Evolutionary conservation across 2,797 vertebrate genomes (phyloP), one percentile per base, ranked within the genome.

Genomic region (Enteromius thamalakanensis): DNA sequence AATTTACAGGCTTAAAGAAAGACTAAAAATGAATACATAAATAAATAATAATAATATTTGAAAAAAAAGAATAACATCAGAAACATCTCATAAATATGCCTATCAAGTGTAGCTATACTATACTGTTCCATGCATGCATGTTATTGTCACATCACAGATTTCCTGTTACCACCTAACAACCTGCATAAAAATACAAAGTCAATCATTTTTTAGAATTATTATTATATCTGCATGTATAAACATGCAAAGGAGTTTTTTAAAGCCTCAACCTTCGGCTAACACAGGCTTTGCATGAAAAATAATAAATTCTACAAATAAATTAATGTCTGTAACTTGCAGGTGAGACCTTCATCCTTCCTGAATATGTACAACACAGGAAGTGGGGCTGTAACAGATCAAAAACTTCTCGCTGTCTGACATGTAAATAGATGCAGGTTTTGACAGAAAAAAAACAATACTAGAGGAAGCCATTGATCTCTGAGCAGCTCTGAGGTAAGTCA

Each of bases 131-230:
- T 45, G 55, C 0, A 47, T 4, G 40, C 55, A 32, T 42, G 23
- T 3, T 6, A 8, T 42, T 58, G 19, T 45, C 23, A 81, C 15
- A n/a, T 40, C 26, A 6, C 21, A 17, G 45, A 40, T 42, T 82
- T 82, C 80, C 80, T 82, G 80, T 67, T 76, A 42, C 8, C 32
- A 67, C 34, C 15, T n/a, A 53, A 14, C n/a, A 53, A 26, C 32
- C 21, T 2, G 19, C 29, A 11, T 32, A 60, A 14, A 49, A 65
- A 29, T 14, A 42, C 51, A n/a, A 26, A 11, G 1, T 26, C 9
- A 1, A 9, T 7, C 0, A 6, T 19, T 15, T 60, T 1, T 17
- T 49, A 6, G 5, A 17, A 49, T 55, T n/a, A 58, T 6, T 1
- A 4, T 23, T 74, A 37, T 32, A 42, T n/a, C 4, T 42, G n/a